Percentiles rank a stretch among this genome's conserved stretches.
These are phyloP conservation scores for Schlechtendalia chinensis DNA, from an alignment of 1,140 invertebrate species.

Conservation along the genomic window DNA sequence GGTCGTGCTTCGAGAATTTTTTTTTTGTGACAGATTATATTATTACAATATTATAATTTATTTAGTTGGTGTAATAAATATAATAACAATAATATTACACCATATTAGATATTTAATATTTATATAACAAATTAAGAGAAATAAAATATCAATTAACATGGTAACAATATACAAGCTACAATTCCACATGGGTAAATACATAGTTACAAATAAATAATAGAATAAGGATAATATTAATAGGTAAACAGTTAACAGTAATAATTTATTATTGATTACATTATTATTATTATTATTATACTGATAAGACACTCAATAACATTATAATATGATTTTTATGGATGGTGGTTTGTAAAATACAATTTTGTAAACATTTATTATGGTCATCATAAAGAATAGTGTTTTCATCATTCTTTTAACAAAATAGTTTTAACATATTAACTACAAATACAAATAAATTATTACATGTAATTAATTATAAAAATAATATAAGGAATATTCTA, in stretches of 20 bases:
- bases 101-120: no score
- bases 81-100: conserved; percentile 12
- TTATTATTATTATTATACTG: not conserved
- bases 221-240: conserved; percentile 7
- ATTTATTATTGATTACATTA: not conserved
- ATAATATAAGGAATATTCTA: not conserved
- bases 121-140: conserved; percentile 21
- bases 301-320: not conserved
- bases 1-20: not conserved
- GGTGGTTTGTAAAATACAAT: conserved; percentile 6
- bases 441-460: not conserved
- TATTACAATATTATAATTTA: not conserved
- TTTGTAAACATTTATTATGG: conserved; percentile 18
- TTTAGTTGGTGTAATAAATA: no score
- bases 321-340: not conserved
- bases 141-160: conserved; percentile 30
- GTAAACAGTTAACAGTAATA: conserved; percentile 12
- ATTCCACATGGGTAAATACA: not conserved
- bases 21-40: conserved; percentile 18
- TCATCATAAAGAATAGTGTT: not conserved
- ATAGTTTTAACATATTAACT: not conserved
- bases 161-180: conserved; percentile 38
- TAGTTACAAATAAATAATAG: conserved; percentile 33
- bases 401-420: not conserved
- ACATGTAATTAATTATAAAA: not conserved